Evolutionary conservation across 2,888 invertebrate genomes (phyloP), one percentile per base, ranked within the genome.

Genomic region (Ferrisia virgata): DNA sequence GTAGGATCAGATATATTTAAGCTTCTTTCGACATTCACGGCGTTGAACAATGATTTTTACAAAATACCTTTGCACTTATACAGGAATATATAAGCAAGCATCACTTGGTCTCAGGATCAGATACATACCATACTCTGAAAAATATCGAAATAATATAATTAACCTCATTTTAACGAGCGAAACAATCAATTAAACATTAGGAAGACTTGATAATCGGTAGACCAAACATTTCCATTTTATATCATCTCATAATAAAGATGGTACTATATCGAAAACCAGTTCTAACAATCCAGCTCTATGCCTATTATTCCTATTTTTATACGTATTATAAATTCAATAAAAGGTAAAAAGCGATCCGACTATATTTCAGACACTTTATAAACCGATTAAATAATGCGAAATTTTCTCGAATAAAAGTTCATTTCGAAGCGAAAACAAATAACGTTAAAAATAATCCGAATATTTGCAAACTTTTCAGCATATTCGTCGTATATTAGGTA

Each of bases 121-220:
- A 39, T 11, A 11, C 39, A 15, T 43, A 43, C 13, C 13, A 5
- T 43, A 13, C 3, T 9, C 58, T 64, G 58, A 64, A 64, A 64
- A 25, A 28, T 64, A 64, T 64, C 13, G 28, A 64, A 64, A 64
- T 18, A 33, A 72, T 72, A 64, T 18, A 33, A 72, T 72, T 33
- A 72, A 72, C 28, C 33, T 33, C 22, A 8, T 2, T 33, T 11
- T 72, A 72, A 72, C 33, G 72, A 72, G 33, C 33, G 25, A 72
- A 72, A 72, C 72, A 33, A 72, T 72, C 33, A 72, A 72, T 72
- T 72, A 36, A 5, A 72, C 36, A 72, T 72, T 72, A 72, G 36
- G 72, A 33, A 72, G 72, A 72, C 72, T 25, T 72, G 33, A 72
- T 72, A 72, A 72, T 4, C 15, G n/a, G 22, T 22, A 25, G 58